These are phyloP conservation scores for Acropora tenuis DNA, from an alignment of 64 coral and sea anemone genomes.

Conservation along the genomic window DNA sequence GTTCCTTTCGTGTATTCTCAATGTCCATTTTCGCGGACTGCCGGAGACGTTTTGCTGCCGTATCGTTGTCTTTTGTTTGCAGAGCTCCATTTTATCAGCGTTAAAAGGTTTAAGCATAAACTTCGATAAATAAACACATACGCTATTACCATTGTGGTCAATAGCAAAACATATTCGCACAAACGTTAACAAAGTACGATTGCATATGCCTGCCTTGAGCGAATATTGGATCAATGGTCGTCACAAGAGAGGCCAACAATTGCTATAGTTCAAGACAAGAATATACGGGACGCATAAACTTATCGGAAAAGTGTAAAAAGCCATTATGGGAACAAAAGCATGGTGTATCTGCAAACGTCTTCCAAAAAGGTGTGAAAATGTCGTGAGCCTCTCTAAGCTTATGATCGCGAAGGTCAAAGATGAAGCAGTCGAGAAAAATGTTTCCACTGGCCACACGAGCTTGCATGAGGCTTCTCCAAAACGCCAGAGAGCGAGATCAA, in stretches of 20 bases:
- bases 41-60: not conserved
- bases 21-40: not conserved
- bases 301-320: conserved; percentile 27
- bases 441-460: conserved; percentile 65
- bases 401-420: conserved; percentile 57
- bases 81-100: not conserved
- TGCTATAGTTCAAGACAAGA: conserved; percentile 16
- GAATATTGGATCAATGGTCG: conserved; percentile 46
- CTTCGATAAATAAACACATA: conserved; percentile 36
- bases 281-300: conserved; percentile 51
- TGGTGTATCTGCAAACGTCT: conserved; percentile 3
- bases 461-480: conserved; percentile 64
- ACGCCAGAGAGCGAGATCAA: conserved; percentile 67
- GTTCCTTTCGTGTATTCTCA: conserved; percentile 6
- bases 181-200: conserved; percentile 57
- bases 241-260: not conserved
- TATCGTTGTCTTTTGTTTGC: not conserved
- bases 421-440: conserved; percentile 41
- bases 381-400: conserved; percentile 55
- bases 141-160: conserved; percentile 49
- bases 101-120: conserved; percentile 7
- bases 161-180: conserved; percentile 51
- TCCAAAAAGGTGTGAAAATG: conserved; percentile 42
- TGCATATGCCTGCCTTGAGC: conserved; percentile 58
- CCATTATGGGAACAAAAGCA: not conserved